Evolutionary conservation across 1,140 invertebrate species (phyloP), one percentile per base, ranked within the genome.

Genomic region (Drosophila lini): DNA sequence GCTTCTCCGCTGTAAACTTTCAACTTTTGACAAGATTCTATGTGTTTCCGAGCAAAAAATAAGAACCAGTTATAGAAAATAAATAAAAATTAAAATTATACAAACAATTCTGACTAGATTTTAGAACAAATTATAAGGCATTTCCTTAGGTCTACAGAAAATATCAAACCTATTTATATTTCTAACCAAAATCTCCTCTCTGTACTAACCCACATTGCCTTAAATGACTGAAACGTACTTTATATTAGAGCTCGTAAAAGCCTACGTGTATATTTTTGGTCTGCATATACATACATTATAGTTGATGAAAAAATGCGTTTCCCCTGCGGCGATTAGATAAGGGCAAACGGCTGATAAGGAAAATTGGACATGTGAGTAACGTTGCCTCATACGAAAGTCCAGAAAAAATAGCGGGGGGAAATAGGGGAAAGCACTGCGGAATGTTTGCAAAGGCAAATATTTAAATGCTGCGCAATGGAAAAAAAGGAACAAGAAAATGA

Each of bases 241-340:
- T 64, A 25, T 58, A 19, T 57, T 13, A 5, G 31, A 42, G 19
- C 56, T 61, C 40, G 22, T 38, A 48, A 63, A 63, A 48, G 59
- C 44, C 28, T 67, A 63, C 32, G 41, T 62, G 32, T 44, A 28
- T 50, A 50, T 64, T 65, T 65, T 52, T 42, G 60, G 44, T 42
- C 62, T 53, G 38, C 36, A 34, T 65, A 34, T 65, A 65, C 25
- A 28, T 45, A 64, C 61, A 44, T 65, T 63, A 67, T 16, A 44
- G 42, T 65, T 69, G 65, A 69, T 67, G 47, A 69, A 69, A 31
- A 69, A 69, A 65, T 69, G 45, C 65, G 61, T 67, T 69, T 65
- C 16, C 63, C 45, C 47, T 69, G 61, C 47, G 31, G 41, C 22
- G 65, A 69, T 69, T 69, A 69, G 65, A 69, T 69, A 69, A 69